Conservation (phyloP, 2,797 vertebrate genomes). For the Momotus momota region DNA sequence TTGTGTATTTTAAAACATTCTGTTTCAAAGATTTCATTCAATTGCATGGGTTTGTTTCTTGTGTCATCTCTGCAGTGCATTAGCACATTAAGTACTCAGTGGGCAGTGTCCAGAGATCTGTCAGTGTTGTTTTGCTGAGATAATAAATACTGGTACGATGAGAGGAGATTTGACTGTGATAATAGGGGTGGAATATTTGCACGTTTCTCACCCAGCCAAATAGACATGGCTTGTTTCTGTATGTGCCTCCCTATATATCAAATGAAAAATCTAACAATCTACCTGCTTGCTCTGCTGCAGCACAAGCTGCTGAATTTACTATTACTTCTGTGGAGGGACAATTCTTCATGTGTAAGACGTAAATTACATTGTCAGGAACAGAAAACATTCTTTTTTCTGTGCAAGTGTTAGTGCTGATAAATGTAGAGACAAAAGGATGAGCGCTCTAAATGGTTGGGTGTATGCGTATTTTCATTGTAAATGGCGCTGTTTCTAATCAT, state of each 20-base stretch:
- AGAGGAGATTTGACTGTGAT: not conserved
- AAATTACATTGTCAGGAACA: not conserved
- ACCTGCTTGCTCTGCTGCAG: not conserved
- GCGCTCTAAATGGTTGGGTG: not conserved
- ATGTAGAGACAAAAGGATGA: not conserved
- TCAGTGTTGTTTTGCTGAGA: not conserved
- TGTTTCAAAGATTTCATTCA: not conserved
- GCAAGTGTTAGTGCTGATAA: not conserved
- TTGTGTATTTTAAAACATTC: not conserved
- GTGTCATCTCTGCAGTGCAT: not conserved
- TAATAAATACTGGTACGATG: not conserved
- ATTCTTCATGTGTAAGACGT: not conserved
- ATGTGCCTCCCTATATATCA: rapidly evolving
- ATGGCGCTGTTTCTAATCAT: not conserved
- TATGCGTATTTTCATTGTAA: not conserved
- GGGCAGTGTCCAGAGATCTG: not conserved
- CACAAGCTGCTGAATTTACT: not conserved
- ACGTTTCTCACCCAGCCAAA: not conserved
- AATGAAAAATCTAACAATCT: not conserved
- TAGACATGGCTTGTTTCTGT: not conserved
- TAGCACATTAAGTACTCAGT: not conserved
- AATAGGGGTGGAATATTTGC: not conserved
- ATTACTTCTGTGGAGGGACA: not conserved
- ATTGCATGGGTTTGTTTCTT: not conserved
- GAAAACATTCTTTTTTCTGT: not conserved